Base-by-base conservation (phyloP, 2,113 vertebrate species). In the Poicephalus gulielmi region DNA sequence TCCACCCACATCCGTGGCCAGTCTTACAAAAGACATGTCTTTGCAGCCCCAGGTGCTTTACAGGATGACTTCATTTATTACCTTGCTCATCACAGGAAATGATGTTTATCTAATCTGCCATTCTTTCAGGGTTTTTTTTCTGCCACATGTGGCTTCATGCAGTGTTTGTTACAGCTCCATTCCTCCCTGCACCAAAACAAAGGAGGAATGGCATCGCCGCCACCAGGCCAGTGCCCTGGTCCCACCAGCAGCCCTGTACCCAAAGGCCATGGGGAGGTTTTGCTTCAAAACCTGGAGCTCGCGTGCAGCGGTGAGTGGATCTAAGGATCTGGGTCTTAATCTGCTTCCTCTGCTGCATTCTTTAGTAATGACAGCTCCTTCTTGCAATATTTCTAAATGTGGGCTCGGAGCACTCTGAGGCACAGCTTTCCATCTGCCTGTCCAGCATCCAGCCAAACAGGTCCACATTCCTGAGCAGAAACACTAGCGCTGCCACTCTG, bases 81-180 rank as follows among this genome's bases (percentile, higher is more conserved):
- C 95, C 95, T 96, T 76, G 78, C 94, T 94, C 74, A 2, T 94
- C 94, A 79, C 91, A 95, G 96, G 96, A 97, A 95, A 96, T 94
- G 74, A 89, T 85, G 86, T 93, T 95, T 91, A 96, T 96, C 96
- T 97, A 82, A 94, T 92, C 92, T 94, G 86, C 82, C 63, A 11
- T 44, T 83, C 83, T 90, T 95, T 60, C 55, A 31, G 60, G 52
- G 8, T 1, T 37, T 27, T 59, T 52, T 50, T 44, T 10, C n/a
- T 60, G 53, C 83, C 77, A 50, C 88, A 82, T 93, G 73, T 96
- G 92, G 69, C 62, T 49, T 43, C n/a, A 19, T 23, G 23, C 1
- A 0, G 41, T 53, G 9, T 67, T 91, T 83, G 59, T 41, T 83
- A 30, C 33, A 24, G 71, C 67, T 87, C 39, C 1, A 2, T 27